Base-by-base conservation (phyloP, 2,888 invertebrate genomes). In the Pseudococcus longispinus region DNA sequence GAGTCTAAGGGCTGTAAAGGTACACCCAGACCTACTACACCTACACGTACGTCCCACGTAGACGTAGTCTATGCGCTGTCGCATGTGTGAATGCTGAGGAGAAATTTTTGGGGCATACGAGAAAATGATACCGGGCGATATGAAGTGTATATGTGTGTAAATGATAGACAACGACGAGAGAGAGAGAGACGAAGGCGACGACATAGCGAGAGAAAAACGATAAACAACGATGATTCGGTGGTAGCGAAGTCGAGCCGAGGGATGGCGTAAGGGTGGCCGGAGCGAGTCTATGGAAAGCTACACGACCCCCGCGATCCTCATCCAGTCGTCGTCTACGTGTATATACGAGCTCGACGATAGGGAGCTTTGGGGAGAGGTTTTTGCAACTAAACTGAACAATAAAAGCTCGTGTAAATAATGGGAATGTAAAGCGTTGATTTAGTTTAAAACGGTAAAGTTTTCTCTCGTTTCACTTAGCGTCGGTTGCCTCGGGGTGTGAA, bases 351-450 rank as follows among this genome's bases (percentile, higher is more conserved):
- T 11, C 11, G 13, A 46, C 9, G 44, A 6, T 13, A 46, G 44
- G 11, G 44, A 13, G 11, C 13, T 6, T 2, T 13, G 11, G 13
- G 77, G 44, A 1, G 42, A n/a, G 44, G 82, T 46, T 44, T 46
- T 82, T 23, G 44, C 82, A 46, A 82, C 42, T 82, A 55, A 84
- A 65, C 37, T 65, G 84, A 84, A 84, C 84, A 84, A 84, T 84
- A 84, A 65, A 84, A 84, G 65, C 65, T 55, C 65, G 84, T 84
- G 65, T 84, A 84, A 84, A 65, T 84, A 84, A 84, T 84, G 84
- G 84, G 60, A 84, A 65, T 84, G 84, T 84, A 65, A 84, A 84
- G 84, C 84, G 84, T 84, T 84, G 84, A 84, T 84, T 84, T 84
- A 84, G 84, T 84, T 84, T 84, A 65, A 84, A 84, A 84, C 84